Conservation (phyloP, 2,797 vertebrate genomes). For the Morus bassanus region DNA sequence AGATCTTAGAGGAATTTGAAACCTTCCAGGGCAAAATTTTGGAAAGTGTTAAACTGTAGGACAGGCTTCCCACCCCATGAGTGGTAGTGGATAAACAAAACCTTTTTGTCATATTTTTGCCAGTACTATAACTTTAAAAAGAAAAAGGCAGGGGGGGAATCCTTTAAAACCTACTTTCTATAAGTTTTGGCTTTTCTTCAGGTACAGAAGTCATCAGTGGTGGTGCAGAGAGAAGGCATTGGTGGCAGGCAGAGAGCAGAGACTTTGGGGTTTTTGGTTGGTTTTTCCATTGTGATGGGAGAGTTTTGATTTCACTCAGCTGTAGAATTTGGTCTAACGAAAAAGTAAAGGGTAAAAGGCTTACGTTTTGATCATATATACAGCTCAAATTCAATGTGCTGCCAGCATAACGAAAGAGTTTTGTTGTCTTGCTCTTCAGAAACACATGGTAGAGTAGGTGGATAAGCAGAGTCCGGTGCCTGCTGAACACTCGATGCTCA, state of each 20-base stretch:
- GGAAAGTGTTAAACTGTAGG: neutral
- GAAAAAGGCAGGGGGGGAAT: fast-evolving
- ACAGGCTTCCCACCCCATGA: fast-evolving
- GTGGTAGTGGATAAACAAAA: neutral
- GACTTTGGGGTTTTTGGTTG: neutral
- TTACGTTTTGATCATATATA: neutral
- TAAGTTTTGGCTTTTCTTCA: neutral
- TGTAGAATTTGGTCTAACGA: neutral
- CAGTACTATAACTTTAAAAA: neutral
- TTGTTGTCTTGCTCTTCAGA: neutral
- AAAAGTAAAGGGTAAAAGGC: neutral
- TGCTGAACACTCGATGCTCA: neutral
- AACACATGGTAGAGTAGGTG: fast-evolving
- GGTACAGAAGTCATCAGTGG: neutral
- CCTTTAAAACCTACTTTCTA: neutral
- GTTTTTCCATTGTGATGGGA: neutral
- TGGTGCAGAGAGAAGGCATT: neutral
- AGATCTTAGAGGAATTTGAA: neutral
- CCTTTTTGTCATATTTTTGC: neutral
- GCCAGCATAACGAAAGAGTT: neutral
- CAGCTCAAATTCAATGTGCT: neutral
- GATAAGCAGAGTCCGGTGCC: neutral
- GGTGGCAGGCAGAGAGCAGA: neutral
- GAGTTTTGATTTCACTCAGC: neutral
- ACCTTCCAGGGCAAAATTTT: neutral